Evolutionary conservation across 2,888 invertebrate species (phyloP), one percentile per base, ranked within the genome.

Genomic region (Caenorhabditis becei): DNA sequence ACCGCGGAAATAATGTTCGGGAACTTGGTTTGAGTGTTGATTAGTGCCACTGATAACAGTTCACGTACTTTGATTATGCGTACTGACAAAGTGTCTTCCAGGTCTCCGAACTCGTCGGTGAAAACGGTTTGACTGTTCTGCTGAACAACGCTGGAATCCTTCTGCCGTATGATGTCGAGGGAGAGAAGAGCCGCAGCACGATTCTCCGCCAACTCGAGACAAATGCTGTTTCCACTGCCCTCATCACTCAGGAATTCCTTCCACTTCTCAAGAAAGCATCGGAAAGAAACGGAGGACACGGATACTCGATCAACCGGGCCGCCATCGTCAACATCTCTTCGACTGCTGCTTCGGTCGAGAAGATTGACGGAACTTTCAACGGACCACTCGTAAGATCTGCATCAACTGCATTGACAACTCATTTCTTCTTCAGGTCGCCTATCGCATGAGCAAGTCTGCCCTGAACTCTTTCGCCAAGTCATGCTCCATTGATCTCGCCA

Each of bases 311-410:
- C 18, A 51, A 83, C 53, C 53, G 84, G 1, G 80, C 87, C 3
- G 87, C 85, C 14, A 79, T 87, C 26, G 71, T 87, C 8, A 85
- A 87, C 58, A 86, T 87, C 32, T 85, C 87, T 8, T 83, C 83
- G 16, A 83, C 84, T 4, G 71, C 77, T 1, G 87, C 78, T 0
- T 83, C 83, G 0, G 80, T 87, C 32, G 69, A 72, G 53, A 72
- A 59, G 35, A 82, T 82, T 32, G 77, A 81, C 54, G 81, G 81
- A 44, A 72, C 72, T 26, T 81, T 81, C 72, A 77, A 77, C 37
- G 81, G 81, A 53, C 81, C 81, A 18, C 26, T 77, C 8, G 80
- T 72, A 10, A 32, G 47, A 35, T 18, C 2, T 41, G 7, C 41
- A 32, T 7, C 10, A 32, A 7, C 32, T 32, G 4, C 10, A 32